Base-by-base conservation (phyloP, 2,113 vertebrate genomes). In the Morphnarchus princeps region DNA sequence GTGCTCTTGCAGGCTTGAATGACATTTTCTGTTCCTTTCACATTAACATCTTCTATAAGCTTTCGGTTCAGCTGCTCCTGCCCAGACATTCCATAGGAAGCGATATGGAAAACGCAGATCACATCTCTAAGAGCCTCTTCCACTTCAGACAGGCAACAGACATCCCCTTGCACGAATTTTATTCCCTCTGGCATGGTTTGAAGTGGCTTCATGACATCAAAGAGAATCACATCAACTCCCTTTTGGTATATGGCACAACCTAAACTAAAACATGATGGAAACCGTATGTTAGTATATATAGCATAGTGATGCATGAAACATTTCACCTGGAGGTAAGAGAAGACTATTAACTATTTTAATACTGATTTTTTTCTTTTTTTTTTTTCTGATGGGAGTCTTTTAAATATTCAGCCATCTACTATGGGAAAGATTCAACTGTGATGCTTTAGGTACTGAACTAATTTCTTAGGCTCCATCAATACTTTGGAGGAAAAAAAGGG, bases 71-170 rank as follows among this genome's bases (percentile, higher is more conserved):
- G 98, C 81, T 99, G 99, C 96, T 99, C 99, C 84, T 98, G 97
- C 71, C 99, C 99, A 1, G 99, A 99, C 99, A 99, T 99, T 54
- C 99, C 99, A 6, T 99, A 99, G 43, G 99, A 99, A 58, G 99
- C 99, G 0, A 98, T 83, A 78, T 99, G 99, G 97, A 99, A 99
- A 11, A 99, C 98, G 1, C 99, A 99, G 65, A 98, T 97, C 28
- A 98, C 96, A 7, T 97, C 98, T 34, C 71, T 57, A 32, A 99
- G 67, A 10, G 98, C 99, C 13, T 82, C 93, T 92, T 98, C 98
- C 25, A 99, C 92, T 16, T 99, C 98, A 29, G 95, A 73, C 63
- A 98, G 97, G 42, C 92, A 97, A 24, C 98, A 89, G 80, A 99
- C 95, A 58, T 99, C 98, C n/a, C 99, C 99, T 15, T 82, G 95